Base-by-base conservation (phyloP, 2,888 invertebrate genomes). In the Pimpla rufipes region DNA sequence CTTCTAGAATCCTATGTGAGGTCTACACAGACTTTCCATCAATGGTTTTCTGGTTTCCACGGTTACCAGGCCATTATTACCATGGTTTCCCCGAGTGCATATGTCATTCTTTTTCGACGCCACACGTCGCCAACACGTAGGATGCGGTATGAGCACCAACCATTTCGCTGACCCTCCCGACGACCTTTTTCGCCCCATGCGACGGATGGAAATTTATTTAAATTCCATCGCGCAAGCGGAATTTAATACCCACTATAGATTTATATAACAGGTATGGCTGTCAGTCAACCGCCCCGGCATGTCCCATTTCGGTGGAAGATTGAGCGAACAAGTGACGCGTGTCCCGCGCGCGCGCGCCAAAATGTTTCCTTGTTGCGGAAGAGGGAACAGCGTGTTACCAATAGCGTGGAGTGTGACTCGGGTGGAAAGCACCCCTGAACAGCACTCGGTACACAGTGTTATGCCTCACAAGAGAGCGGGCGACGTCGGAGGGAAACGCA, bases 401-500 rank as follows among this genome's bases (percentile, higher is more conserved):
- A 29, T 5, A 29, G 29, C 29, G 5, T 29, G 29, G 29, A 2
- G 42, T 47, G 45, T 13, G 47, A 55, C 16, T 47, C 45, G 50
- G 68, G 77, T 76, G 77, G 68, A 79, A 83, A 83, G 80, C 80
- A 68, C 67, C 80, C 80, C 77, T 80, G 68, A 70, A 57, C 71
- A 40, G 50, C 62, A 68, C 64, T 85, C 83, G 84, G 83, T 85
- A 85, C 79, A 67, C 64, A 79, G 79, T 73, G 85, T 87, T 88
- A 88, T 87, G 87, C 81, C 85, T 84, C 87, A 79, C 75, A 82
- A 76, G 62, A 78, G 67, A 81, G 29, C 29, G 29, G 3, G 86
- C 87, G 83, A 85, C 86, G 88, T 87, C 87, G 55, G 52, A 83
- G 52, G 75, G 55, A 70, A 77, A 81, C 87, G 88, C 88, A 89